Evolutionary conservation across 2,888 invertebrate genomes (phyloP), one percentile per base, ranked within the genome.

Genomic region (Campoplex capitator): DNA sequence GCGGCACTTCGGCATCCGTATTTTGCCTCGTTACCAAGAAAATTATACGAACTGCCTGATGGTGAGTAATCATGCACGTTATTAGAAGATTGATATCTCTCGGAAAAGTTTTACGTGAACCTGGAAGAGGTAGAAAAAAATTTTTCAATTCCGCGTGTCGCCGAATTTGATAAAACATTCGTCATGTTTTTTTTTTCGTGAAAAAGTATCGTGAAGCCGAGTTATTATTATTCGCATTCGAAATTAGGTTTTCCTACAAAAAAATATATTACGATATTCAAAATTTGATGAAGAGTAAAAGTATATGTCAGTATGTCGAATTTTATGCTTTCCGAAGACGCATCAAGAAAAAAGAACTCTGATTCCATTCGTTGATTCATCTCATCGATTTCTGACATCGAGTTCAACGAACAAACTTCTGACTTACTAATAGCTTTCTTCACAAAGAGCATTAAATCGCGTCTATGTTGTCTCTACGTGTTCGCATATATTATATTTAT

Each of bases 11-110:
- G 96, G 88, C 99, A 99, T 95, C 95, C 97, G 85, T 99, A 99
- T 95, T 99, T 99, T 95, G 96, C 97, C 88, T 97, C 97, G 90
- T 96, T 99, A 95, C 99, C 99, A 93, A 97, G 97, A 94, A 97
- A 98, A 95, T 96, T 99, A 90, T 96, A 97, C 94, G 98, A 98
- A 94, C 96, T 99, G 95, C 98, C 98, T 91, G 98, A 98, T 94
- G 98, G 99, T 99, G 95, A 96, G 96, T 95, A 4, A 18, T 35
- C 90, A 91, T 94, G 3, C 45, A 42, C 62, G n/a, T 23, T 16
- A 45, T 70, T 67, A 32, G 16, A 51, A 51, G 2, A 51, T 18
- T 3, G 3, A 51, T 4, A 51, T 7, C 18, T 1, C 18, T 51
- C 3, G 18, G 16, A 16, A 51, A 16, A 1, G 51, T 18, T 51